Evolutionary conservation across 1,140 invertebrate species (phyloP).

Genomic region (Heliothis virescens): DNA sequence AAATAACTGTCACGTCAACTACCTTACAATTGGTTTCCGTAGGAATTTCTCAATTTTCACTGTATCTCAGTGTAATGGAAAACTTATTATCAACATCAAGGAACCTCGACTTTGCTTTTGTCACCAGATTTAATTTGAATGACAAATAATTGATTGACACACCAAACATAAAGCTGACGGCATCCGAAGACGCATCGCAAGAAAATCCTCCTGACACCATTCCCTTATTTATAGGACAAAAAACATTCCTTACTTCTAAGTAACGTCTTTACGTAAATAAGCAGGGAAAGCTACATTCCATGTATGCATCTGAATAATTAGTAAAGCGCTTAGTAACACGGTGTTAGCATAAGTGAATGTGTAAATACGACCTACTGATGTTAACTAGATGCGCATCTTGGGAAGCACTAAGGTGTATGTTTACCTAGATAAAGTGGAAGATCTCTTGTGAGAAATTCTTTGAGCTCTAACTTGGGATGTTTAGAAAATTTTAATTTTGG

Average conservation of each 20-base stretch:
- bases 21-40: too few relatives aligned
- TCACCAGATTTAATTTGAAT: too few relatives aligned
- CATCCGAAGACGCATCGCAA: too few relatives aligned
- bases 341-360: constrained; percentile 38
- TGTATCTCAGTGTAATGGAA: too few relatives aligned
- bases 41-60: too few relatives aligned
- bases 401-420: constrained; percentile 8
- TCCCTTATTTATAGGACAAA: too few relatives aligned
- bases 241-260: too few relatives aligned
- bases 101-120: too few relatives aligned
- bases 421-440: constrained; percentile 2
- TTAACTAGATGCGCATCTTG: constrained; percentile 36
- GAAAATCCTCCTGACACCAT: too few relatives aligned
- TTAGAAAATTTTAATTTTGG: not conserved
- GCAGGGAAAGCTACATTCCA: constrained; percentile 30
- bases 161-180: too few relatives aligned
- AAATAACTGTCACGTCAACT: not conserved
- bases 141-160: too few relatives aligned
- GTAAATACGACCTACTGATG: constrained; percentile 26
- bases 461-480: not conserved
- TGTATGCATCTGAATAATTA: constrained; percentile 29
- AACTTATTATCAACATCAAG: too few relatives aligned
- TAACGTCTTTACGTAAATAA: constrained; percentile 16
- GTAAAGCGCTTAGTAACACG: constrained; percentile 33
- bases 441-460: not conserved